phyloP scores from a whole-genome alignment of 2,797 vertebrate species.

The Neosilurus mollespiculum region DNA sequence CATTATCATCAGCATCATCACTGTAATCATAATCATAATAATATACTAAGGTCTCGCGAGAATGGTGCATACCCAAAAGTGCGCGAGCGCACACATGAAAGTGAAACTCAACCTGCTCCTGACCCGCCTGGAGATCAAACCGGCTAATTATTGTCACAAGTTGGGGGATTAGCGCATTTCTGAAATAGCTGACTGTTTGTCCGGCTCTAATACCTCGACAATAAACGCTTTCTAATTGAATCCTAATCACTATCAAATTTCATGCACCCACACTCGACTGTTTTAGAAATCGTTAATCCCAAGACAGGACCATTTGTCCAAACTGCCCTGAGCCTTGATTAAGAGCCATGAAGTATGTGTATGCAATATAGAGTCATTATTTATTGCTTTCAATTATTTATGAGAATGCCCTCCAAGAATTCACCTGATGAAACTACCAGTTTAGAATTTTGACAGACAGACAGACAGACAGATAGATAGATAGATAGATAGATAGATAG shows the following conservation, averaged over 20 bases:
- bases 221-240: constrained; percentile 99
- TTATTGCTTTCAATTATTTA: constrained; percentile 45
- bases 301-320: constrained; percentile 61
- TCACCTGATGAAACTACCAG: neutral
- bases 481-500: constrained; percentile 3
- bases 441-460: neutral
- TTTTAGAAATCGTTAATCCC: constrained; percentile 89
- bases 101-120: constrained; percentile 76
- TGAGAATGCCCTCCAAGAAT: constrained; percentile 38
- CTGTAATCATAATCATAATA: neutral
- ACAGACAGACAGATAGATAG: neutral
- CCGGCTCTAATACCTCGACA: constrained; percentile 78
- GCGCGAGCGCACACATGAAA: constrained; percentile 70
- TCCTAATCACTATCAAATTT: constrained; percentile 98
- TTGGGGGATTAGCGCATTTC: constrained; percentile 98
- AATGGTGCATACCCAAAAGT: neutral
- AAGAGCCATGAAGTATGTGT: constrained; percentile 47
- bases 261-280: constrained; percentile 79
- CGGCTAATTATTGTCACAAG: constrained; percentile 99
- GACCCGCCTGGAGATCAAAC: constrained; percentile 81
- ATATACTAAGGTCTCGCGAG: neutral
- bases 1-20: neutral
- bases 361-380: constrained; percentile 31
- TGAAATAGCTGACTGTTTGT: constrained; percentile 99
- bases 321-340: constrained; percentile 59